These are phyloP conservation scores for Cephus spinipes DNA, from an alignment of 2,888 invertebrate genomes.

Conservation along the genomic window DNA sequence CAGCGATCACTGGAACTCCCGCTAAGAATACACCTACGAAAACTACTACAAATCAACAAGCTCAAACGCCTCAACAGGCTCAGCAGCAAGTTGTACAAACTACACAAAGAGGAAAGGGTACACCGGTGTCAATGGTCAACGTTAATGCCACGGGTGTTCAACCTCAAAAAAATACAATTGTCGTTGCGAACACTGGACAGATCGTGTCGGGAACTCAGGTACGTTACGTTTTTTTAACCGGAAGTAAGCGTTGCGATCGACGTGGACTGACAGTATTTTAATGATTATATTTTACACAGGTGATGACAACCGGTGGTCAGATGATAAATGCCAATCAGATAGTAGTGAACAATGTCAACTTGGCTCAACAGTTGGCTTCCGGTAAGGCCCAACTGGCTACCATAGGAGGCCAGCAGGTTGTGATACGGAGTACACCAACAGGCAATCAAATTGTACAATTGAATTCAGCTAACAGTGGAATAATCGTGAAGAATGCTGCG, in stretches of 20 bases:
- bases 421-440: constrained; percentile 77
- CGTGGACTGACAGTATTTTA: not conserved
- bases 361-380: constrained; percentile 84
- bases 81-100: constrained; percentile 45
- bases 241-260: not conserved
- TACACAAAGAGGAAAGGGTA: constrained; percentile 44
- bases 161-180: constrained; percentile 53
- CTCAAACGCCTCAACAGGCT: constrained; percentile 38
- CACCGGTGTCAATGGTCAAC: constrained; percentile 39
- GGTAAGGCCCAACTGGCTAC: constrained; percentile 88
- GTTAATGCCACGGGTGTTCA: constrained; percentile 38
- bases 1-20: constrained; percentile 6
- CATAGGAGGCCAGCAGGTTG: constrained; percentile 87
- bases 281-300: constrained; percentile 47
- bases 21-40: not conserved
- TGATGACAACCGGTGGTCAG: constrained; percentile 63
- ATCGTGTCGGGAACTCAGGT: constrained; percentile 52
- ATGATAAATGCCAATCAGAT: constrained; percentile 72
- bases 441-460: constrained; percentile 80
- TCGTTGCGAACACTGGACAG: constrained; percentile 60
- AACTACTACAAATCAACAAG: not conserved
- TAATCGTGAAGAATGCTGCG: constrained; percentile 56
- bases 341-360: constrained; percentile 78
- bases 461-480: constrained; percentile 54
- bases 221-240: not conserved